These are phyloP conservation scores for Sparus aurata DNA, from an alignment of 2,797 vertebrate genomes.

Conservation along the genomic window DNA sequence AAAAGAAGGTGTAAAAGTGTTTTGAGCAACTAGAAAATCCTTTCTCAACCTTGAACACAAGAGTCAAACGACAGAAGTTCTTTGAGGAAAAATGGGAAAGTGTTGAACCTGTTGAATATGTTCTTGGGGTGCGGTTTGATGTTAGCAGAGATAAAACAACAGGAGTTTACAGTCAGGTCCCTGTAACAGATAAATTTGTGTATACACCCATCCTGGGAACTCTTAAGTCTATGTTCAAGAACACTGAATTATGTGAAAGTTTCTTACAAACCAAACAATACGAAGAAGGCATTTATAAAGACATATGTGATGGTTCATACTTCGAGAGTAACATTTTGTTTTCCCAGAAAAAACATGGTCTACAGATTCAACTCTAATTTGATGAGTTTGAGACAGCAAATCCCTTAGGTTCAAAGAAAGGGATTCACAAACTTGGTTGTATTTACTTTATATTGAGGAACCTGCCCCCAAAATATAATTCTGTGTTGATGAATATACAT, in stretches of 20 bases:
- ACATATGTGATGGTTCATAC: conserved; percentile 42
- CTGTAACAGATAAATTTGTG: not conserved
- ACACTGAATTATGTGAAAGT: not conserved
- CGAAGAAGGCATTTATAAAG: conserved; percentile 22
- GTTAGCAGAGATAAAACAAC: not conserved
- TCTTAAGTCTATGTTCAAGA: not conserved
- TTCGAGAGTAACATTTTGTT: conserved; percentile 35
- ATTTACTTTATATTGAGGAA: conserved; percentile 58
- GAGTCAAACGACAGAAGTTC: too few relatives aligned
- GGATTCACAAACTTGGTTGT: conserved; percentile 37
- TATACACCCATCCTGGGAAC: not conserved
- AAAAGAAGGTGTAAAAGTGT: conserved; percentile 27
- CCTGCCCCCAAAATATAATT: conserved; percentile 38
- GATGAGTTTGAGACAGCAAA: conserved; percentile 20
- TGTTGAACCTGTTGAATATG: not conserved
- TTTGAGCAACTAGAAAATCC: conserved; percentile 45
- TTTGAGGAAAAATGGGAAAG: conserved; percentile 34
- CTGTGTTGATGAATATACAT: conserved; percentile 51
- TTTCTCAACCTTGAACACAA: conserved; percentile 36
- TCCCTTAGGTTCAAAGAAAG: conserved; percentile 41
- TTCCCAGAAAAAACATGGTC: conserved; percentile 28
- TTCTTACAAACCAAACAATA: conserved; percentile 25
- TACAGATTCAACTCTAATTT: conserved; percentile 33
- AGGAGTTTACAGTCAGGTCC: not conserved
- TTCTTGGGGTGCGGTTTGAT: not conserved